Evolutionary conservation across 2,888 invertebrate genomes (phyloP).

Genomic region (Drosophila helvetica): DNA sequence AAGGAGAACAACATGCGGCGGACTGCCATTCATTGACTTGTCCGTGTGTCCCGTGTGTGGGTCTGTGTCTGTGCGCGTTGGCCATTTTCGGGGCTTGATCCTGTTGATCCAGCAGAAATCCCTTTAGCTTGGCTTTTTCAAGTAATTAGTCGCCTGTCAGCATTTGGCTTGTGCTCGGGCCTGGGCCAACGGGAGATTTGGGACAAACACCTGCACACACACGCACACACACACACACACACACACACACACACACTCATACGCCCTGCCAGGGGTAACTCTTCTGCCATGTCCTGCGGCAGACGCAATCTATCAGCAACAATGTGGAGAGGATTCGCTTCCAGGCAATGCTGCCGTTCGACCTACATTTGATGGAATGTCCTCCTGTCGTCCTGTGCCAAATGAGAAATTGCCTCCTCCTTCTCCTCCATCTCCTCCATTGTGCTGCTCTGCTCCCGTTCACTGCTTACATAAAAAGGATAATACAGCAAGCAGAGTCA

Average conservation of each 20-base stretch:
- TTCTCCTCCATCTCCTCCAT: slow-evolving; percentile 43
- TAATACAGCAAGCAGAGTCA: slow-evolving; percentile 56
- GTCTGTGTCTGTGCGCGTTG: slow-evolving; percentile 20
- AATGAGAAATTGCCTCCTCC: slow-evolving; percentile 72
- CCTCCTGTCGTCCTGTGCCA: slow-evolving; percentile 47
- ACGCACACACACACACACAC: slow-evolving; percentile 18
- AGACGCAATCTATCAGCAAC: slow-evolving; percentile 45
- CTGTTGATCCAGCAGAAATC: slow-evolving; percentile 60
- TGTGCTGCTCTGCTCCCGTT: slow-evolving; percentile 50
- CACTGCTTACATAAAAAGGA: slow-evolving; percentile 60
- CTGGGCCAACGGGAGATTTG: slow-evolving; percentile 24
- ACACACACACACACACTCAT: too few relatives aligned
- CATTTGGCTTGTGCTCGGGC: slow-evolving; percentile 48
- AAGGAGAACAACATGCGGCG: slow-evolving; percentile 31
- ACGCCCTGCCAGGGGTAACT: neutral
- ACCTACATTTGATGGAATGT: slow-evolving; percentile 73
- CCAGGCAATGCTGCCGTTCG: slow-evolving; percentile 43
- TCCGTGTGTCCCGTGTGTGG: slow-evolving; percentile 50
- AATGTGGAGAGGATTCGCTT: slow-evolving; percentile 40
- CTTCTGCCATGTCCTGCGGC: slow-evolving; percentile 30
- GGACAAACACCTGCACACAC: slow-evolving; percentile 32
- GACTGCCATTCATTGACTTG: slow-evolving; percentile 67
- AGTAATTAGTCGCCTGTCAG: slow-evolving; percentile 76
- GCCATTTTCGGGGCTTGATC: slow-evolving; percentile 48
- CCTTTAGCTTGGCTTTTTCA: slow-evolving; percentile 59